Evolutionary conservation across 2,113 vertebrate species (phyloP).

Genomic region (Lamprologus ornatipinnis): DNA sequence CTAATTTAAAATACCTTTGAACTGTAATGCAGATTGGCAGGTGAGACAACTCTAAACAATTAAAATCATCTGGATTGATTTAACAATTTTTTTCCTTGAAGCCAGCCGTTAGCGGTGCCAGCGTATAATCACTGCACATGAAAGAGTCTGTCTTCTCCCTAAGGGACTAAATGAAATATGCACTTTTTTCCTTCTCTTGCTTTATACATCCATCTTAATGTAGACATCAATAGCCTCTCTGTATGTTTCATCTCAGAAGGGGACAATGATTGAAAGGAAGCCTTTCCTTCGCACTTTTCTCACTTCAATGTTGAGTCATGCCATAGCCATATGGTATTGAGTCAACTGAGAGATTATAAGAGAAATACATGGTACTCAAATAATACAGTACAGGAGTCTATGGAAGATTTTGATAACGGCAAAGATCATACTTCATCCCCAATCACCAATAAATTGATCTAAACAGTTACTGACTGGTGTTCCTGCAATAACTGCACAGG

Average conservation of each 20-base stretch:
- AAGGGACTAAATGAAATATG: conserved; percentile 1
- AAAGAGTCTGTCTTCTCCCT: neutral
- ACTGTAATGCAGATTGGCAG: neutral
- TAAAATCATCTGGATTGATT: neutral
- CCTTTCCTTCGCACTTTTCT: neutral
- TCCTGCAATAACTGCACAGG: neutral
- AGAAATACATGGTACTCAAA: neutral
- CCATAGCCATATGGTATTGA: neutral
- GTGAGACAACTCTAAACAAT: neutral
- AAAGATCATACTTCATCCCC: neutral
- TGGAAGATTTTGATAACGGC: neutral
- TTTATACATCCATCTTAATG: neutral
- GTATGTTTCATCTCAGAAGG: neutral
- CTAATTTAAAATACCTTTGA: neutral
- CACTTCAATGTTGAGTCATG: neutral
- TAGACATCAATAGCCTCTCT: neutral
- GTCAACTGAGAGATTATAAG: neutral
- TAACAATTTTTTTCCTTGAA: neutral
- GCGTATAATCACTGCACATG: neutral
- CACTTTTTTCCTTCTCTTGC: neutral
- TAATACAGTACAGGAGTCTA: neutral
- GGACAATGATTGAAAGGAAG: neutral
- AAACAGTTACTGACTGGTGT: neutral
- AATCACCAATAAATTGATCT: neutral
- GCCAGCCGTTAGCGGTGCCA: neutral